Percentiles rank a stretch among this genome's conserved stretches.
Evolutionary conservation across 23 tunicate genomes (phyloP).

Genomic region (Trididemnum miniatum): DNA sequence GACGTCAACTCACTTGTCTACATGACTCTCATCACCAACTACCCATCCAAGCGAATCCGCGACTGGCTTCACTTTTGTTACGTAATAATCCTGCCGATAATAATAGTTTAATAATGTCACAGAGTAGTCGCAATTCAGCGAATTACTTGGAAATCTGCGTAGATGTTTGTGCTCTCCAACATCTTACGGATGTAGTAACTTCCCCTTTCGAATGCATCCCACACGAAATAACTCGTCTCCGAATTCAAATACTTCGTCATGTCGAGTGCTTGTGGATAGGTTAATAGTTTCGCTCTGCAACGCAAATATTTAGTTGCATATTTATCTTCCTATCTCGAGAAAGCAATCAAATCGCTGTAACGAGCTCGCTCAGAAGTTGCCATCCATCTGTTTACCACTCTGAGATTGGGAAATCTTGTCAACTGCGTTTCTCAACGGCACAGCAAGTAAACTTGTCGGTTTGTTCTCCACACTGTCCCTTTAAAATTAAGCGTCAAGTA

Average conservation of each 20-base stretch:
- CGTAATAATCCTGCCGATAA: conserved; percentile 42
- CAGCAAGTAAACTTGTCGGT: no score
- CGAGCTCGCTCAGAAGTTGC: no score
- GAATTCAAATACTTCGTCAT: conserved; percentile 72
- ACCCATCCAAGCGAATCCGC: conserved; percentile 86
- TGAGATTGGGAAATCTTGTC: no score
- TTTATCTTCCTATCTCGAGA: no score
- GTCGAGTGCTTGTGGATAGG: conserved; percentile 74
- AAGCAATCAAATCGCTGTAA: no score
- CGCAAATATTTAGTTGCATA: no score
- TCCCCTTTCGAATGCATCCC: conserved; percentile 79
- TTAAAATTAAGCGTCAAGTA: no score
- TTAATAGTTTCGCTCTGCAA: conserved; percentile 58
- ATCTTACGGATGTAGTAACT: conserved; percentile 85
- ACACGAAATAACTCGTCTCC: conserved; percentile 72
- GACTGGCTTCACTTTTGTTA: conserved; percentile 64
- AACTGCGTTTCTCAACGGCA: no score
- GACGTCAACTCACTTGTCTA: conserved; percentile 67
- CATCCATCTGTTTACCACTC: no score
- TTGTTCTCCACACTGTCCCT: no score
- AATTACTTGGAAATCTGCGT: conserved; percentile 44
- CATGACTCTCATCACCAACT: conserved; percentile 62
- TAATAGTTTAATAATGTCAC: neutral
- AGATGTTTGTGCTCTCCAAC: conserved; percentile 47
- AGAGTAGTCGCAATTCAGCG: neutral